Percentiles rank a stretch among this genome's conserved stretches.
These are phyloP conservation scores for Tetanocera ferruginea DNA, from an alignment of 2,888 invertebrate genomes.

Conservation along the genomic window DNA sequence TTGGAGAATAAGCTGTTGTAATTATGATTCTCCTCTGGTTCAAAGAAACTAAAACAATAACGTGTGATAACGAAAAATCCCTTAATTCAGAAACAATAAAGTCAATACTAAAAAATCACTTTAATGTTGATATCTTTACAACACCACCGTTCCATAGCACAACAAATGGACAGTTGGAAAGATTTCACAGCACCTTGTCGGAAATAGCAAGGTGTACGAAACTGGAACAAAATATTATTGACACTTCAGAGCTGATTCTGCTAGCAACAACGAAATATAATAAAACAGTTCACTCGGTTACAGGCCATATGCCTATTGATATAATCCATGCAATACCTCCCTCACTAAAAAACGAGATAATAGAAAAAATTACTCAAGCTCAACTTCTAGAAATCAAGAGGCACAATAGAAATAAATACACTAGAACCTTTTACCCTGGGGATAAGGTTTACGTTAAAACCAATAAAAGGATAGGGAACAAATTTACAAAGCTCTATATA, in stretches of 20 bases:
- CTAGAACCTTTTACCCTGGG: neutral
- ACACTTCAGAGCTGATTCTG: conserved; percentile 35
- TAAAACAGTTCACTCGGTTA: conserved; percentile 38
- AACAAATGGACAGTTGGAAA: conserved; percentile 20
- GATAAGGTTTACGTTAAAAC: conserved; percentile 24
- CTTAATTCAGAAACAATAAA: conserved; percentile 11
- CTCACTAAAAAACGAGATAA: conserved; percentile 6
- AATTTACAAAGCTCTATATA: conserved; percentile 7
- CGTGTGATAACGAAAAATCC: neutral
- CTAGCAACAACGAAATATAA: conserved; percentile 43
- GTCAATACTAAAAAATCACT: conserved; percentile 9
- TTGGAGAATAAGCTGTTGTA: no score
- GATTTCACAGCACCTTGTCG: conserved; percentile 25
- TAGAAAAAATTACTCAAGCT: neutral
- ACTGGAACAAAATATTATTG: conserved; percentile 3
- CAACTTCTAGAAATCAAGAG: no score
- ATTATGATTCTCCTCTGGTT: no score
- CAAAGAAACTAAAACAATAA: neutral
- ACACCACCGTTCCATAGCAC: conserved; percentile 23
- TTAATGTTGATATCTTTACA: neutral
- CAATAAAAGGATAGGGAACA: neutral
- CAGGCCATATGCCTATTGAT: conserved; percentile 7
- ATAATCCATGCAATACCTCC: conserved; percentile 14
- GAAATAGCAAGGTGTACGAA: conserved; percentile 24
- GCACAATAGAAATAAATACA: neutral